Conservation (phyloP, 1,140 invertebrate species). For the Brachionus paranguensis region DNA sequence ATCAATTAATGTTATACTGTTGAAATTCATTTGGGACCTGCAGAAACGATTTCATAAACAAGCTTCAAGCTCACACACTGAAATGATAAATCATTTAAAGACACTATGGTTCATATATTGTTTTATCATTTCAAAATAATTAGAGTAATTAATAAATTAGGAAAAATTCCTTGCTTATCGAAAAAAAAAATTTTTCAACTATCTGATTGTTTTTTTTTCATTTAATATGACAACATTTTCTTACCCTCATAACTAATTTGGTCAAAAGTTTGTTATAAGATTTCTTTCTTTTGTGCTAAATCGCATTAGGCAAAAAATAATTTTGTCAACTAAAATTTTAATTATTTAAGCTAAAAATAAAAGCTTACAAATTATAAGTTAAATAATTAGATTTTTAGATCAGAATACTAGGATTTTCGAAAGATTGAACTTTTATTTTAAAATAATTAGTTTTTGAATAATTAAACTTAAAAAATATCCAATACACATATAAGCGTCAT, state of each 20-base stretch:
- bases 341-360: background rate
- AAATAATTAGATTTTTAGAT: too few relatives aligned
- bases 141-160: background rate
- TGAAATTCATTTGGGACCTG: background rate
- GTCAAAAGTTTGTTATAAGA: too few relatives aligned
- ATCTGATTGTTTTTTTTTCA: background rate
- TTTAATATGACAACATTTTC: background rate
- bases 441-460: too few relatives aligned
- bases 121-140: conserved; percentile 3
- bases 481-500: too few relatives aligned
- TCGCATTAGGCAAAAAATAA: background rate
- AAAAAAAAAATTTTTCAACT: background rate
- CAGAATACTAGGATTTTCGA: too few relatives aligned
- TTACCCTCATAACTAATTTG: background rate
- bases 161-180: background rate
- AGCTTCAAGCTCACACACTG: background rate
- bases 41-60: background rate
- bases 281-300: background rate
- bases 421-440: too few relatives aligned
- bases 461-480: too few relatives aligned
- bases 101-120: background rate
- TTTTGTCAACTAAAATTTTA: background rate
- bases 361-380: background rate
- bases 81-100: background rate
- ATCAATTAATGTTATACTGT: background rate